Conservation (phyloP, 2,797 vertebrate species). For the Tokudaia muenninki region DNA sequence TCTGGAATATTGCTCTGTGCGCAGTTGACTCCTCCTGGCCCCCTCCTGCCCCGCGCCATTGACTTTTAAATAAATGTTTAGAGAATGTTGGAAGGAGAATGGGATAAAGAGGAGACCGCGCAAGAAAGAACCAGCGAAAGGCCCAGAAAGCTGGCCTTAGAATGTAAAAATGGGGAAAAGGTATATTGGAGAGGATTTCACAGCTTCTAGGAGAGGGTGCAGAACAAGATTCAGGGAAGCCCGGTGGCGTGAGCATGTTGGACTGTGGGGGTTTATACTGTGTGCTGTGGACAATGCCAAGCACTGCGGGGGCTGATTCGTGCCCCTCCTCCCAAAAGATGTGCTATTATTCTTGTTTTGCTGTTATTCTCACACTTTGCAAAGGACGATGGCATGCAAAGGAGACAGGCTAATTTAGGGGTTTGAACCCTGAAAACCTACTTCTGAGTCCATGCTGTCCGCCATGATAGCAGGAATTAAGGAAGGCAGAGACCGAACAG, state of each 20-base stretch:
- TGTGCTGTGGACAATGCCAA: not conserved
- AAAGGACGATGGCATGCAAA: not conserved
- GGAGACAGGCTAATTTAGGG: not conserved
- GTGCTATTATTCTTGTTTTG: not conserved
- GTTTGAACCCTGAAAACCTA: too few species aligned
- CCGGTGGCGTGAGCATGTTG: not conserved
- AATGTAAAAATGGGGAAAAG: not conserved
- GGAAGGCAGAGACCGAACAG: not conserved
- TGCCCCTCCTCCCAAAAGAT: not conserved
- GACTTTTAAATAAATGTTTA: not conserved
- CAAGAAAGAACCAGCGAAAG: not conserved
- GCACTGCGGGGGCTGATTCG: not conserved
- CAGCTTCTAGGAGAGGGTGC: not conserved
- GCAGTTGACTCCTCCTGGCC: too few species aligned
- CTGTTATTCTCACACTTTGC: not conserved
- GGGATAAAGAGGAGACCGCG: not conserved
- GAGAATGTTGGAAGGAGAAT: not conserved
- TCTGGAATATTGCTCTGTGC: not conserved
- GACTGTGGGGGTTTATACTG: not conserved
- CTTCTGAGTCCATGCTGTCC: not conserved
- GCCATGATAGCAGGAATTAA: not conserved
- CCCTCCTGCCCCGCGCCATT: not conserved
- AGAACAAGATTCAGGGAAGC: not conserved
- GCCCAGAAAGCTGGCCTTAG: not conserved
- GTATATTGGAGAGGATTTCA: not conserved